Evolutionary conservation across 2,888 invertebrate species (phyloP), one percentile per base, ranked within the genome.

Genomic region (Axea sp.): DNA sequence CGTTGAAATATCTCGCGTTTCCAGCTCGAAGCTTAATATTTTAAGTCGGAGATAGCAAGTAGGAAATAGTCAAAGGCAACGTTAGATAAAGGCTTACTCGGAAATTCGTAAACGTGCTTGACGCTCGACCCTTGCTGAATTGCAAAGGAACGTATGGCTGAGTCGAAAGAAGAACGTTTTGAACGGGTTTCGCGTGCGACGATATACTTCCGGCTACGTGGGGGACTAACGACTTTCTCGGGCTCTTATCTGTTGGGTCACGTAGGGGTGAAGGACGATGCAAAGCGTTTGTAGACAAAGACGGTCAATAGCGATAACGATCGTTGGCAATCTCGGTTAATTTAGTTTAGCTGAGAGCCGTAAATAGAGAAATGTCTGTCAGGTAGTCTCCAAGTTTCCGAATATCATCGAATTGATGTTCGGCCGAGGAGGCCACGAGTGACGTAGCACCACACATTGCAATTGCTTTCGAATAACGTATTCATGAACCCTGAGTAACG

Each of bases 141-240:
- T 76, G 64, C 69, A 60, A 67, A 57, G 73, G 68, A 69, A 68
- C 65, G 72, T 78, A 77, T 65, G 78, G 78, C 73, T 64, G 73
- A 68, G 72, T 49, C 76, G 64, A 76, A 78, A 72, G 77, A 72
- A 67, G 67, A 64, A 65, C 45, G 43, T 75, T 75, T 65, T 57
- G 62, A 67, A 72, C 71, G 62, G 79, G 82, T 82, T 82, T 84
- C 82, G 86, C 86, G 84, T 85, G 85, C 83, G 82, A 83, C 82
- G 82, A 83, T 81, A 80, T 81, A 83, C 81, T 82, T 83, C 84
- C 83, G 81, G 80, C 76, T 77, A 77, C 78, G 76, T 76, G 80
- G 73, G 78, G 84, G 84, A 85, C 84, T 86, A 85, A 86, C 86
- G 86, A 85, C 83, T 81, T 83, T 81, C 82, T 82, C 80, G 83